phyloP scores from a whole-genome alignment of 2,113 vertebrate genomes.

The Sylvia atricapilla region DNA sequence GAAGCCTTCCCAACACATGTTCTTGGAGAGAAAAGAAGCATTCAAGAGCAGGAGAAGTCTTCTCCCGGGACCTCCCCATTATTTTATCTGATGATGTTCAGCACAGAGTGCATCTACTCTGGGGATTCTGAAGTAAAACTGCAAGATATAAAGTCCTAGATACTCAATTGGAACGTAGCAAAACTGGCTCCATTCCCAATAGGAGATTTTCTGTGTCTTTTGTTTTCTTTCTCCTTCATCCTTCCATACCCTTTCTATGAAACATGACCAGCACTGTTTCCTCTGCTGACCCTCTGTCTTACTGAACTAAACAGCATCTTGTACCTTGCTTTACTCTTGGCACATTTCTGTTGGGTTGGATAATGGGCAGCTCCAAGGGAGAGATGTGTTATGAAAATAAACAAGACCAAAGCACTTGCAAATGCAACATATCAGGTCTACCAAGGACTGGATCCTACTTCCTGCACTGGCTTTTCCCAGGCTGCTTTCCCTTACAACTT shows the following conservation, averaged over 20 bases:
- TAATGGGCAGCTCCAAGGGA: background rate
- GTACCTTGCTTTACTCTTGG: background rate
- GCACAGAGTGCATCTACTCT: background rate
- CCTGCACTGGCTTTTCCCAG: background rate
- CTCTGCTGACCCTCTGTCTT: background rate
- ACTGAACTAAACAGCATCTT: background rate
- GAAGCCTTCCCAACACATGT: background rate
- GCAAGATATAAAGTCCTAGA: fast-evolving
- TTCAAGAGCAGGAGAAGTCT: background rate
- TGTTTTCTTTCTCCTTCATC: background rate
- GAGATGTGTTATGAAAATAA: background rate
- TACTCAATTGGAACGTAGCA: background rate
- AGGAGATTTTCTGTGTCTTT: background rate
- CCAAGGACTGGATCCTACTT: background rate
- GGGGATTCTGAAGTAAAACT: background rate
- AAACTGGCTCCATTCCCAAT: background rate
- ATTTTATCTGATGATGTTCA: background rate
- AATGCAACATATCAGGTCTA: background rate
- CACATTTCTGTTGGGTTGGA: background rate
- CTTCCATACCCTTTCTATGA: background rate
- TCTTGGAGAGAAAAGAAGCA: background rate
- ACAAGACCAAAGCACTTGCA: background rate
- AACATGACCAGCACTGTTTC: background rate
- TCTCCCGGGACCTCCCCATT: background rate
- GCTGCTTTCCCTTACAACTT: background rate